Evolutionary conservation across 2,888 invertebrate genomes (phyloP), one percentile per base, ranked within the genome.

Genomic region (Brachynemurus nebulosus): DNA sequence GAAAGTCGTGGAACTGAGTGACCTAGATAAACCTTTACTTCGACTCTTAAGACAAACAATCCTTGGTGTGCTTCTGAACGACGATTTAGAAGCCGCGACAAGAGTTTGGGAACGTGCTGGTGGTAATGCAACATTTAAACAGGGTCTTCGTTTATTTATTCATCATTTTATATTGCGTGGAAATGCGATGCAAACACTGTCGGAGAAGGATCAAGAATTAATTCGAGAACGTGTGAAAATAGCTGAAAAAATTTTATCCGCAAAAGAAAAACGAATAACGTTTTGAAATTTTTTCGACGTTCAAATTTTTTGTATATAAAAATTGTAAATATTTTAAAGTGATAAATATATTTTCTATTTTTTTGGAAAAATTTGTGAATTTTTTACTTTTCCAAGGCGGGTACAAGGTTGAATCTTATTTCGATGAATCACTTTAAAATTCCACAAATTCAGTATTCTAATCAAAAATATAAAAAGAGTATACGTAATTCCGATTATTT

Each of bases 1-100:
- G 1, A 95, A 93, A 72, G 89, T 90, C 64, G 38, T 17, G 17
- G 75, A 92, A 58, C 91, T 93, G 64, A 78, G 84, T 1, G 86
- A 91, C 55, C 65, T 93, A 50, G 83, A 88, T 59, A 86, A 86
- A 59, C 64, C 71, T 1, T 78, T 80, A 37, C 76, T 91, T n/a
- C 69, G 78, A 21, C 78, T 93, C 47, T 73, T 92, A 64, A 75
- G 86, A 1, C 82, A 83, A 56, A 76, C 86, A 4, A 68, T 92
- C 36, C 66, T 84, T 4, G 76, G 80, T 1, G 70, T 93, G 48
- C 69, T 93, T 30, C 66, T 88, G 52, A 71, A 77, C 40, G 69
- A 75, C 0, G 76, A 83, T 50, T 65, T 72, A 11, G 72, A 78
- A 44, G 61, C 69, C 1, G 72, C 68, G 37, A 59, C 60, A 52